Conservation (phyloP, 2,113 vertebrate species). For the Bufo bufo region DNA sequence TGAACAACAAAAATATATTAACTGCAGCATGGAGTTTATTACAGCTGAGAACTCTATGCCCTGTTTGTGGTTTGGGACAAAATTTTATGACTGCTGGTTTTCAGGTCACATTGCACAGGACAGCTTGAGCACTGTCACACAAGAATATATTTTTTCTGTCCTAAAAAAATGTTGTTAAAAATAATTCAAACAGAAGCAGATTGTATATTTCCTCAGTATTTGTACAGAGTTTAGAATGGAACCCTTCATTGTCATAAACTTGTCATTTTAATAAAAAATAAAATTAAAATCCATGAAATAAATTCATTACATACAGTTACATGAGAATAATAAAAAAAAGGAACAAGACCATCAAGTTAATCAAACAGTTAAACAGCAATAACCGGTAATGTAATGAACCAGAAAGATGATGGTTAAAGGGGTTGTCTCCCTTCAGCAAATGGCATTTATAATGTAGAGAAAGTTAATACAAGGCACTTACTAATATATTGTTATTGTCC, state of each 20-base stretch:
- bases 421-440: no score
- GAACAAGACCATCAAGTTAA: background rate
- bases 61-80: constrained; percentile 44
- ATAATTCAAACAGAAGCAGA: background rate
- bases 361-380: background rate
- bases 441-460: no score
- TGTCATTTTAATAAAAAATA: background rate
- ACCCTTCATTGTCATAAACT: background rate
- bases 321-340: background rate
- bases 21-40: background rate
- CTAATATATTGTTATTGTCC: no score
- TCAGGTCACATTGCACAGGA: constrained; percentile 6
- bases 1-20: background rate
- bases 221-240: background rate
- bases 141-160: constrained; percentile 17
- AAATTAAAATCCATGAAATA: background rate
- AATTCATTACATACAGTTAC: background rate
- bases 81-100: constrained; percentile 26
- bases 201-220: background rate
- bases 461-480: no score
- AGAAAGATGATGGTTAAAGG: no score
- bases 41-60: constrained; percentile 31
- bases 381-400: no score
- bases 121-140: background rate
- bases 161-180: constrained; percentile 18